These are phyloP conservation scores for Petrocephalus microphthalmus DNA, from an alignment of 2,113 vertebrate species.

Conservation along the genomic window DNA sequence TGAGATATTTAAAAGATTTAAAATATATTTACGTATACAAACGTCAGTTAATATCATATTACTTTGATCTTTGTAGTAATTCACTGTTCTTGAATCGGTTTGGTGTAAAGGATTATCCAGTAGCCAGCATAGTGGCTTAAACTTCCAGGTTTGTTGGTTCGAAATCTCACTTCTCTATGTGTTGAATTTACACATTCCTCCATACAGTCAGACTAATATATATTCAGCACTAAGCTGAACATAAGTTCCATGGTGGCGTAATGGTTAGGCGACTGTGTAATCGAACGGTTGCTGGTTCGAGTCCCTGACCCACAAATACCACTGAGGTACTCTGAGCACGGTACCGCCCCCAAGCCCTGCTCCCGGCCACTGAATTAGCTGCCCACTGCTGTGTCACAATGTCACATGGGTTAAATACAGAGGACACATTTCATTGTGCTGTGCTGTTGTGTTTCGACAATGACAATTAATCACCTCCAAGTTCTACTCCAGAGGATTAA, in stretches of 20 bases:
- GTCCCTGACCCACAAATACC: no score
- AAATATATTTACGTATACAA: background rate
- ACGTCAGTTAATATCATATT: background rate
- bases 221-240: background rate
- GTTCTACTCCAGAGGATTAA: background rate
- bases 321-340: no score
- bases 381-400: no score
- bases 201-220: background rate
- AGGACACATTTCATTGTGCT: no score
- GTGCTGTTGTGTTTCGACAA: no score
- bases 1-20: background rate
- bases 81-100: background rate
- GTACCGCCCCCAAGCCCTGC: no score
- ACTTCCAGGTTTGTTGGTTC: background rate
- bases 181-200: background rate
- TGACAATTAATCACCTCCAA: no score
- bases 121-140: background rate
- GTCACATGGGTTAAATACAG: no score
- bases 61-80: background rate
- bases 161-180: background rate
- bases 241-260: background rate
- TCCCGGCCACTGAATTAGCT: no score
- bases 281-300: no score
- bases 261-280: no score
- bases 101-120: background rate